Base-by-base conservation (phyloP, 2,888 invertebrate species). In the Pyrgus malvae region DNA sequence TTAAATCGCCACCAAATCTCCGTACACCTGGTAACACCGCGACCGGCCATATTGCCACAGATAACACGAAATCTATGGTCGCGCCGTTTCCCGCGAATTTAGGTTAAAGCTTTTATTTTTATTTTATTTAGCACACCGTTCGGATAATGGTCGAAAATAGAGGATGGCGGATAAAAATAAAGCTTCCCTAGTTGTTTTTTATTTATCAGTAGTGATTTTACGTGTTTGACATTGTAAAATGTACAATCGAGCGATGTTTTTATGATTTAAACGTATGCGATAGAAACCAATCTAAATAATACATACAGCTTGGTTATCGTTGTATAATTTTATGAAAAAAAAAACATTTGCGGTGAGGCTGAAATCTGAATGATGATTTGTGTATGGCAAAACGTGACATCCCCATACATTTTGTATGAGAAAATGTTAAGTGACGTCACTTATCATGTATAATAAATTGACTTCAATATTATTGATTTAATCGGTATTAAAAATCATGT, bases 81-180 rank as follows among this genome's bases (percentile, higher is more conserved):
- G 50, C 31, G 9, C 19, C 49, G 50, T 42, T 50, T 50, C 25
- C 33, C 50, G 42, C 33, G 50, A 42, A 50, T 42, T 50, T 50
- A 50, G 50, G 33, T 42, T 50, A 33, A 25, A 27, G 23, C 42
- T 44, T 35, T 27, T 50, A 50, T 50, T 51, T 51, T 51, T 44
- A 42, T 51, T 51, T 51, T 51, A 51, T 51, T 51, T 51, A 42
- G 50, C 50, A 27, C 42, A 35, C 42, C 33, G 35, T 35, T 48
- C 23, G 50, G 42, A 42, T 51, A 51, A 51, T 51, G 42, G 50
- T 42, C 35, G 50, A 51, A 51, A 44, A 51, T 51, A 51, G 42
- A 42, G 42, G 7, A 35, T 35, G 33, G 17, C 25, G 9, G 33
- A 35, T 42, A 33, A 51, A 48, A 51, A 51, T 51, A 51, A 42